Percentiles rank a stretch among this genome's conserved stretches.
These are phyloP conservation scores for Zygothrica quintamaculata DNA, from an alignment of 2,888 invertebrate genomes.

Conservation along the genomic window DNA sequence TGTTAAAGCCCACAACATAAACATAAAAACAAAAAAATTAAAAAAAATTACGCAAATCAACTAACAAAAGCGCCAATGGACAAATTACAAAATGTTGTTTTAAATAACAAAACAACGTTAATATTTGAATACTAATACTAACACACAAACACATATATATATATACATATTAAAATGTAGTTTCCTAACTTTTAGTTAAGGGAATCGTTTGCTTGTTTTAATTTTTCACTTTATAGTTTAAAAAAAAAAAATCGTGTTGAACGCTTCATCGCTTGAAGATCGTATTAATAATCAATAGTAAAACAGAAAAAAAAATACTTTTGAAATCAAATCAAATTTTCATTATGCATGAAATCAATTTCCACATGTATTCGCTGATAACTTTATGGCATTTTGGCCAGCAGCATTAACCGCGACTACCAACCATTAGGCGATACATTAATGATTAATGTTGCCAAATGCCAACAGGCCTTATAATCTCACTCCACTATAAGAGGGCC, in stretches of 20 bases:
- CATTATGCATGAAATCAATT: slow-evolving; percentile 56
- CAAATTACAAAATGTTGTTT: slow-evolving; percentile 67
- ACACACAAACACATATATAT: slow-evolving; percentile 13
- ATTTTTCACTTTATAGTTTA: slow-evolving; percentile 49
- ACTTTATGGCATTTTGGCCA: slow-evolving; percentile 25
- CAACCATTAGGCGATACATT: slow-evolving; percentile 47
- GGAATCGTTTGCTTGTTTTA: slow-evolving; percentile 32
- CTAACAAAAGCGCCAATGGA: slow-evolving; percentile 46
- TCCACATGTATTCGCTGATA: slow-evolving; percentile 41
- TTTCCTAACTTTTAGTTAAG: slow-evolving; percentile 54
- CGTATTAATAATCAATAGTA: slow-evolving; percentile 59
- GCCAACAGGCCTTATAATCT: neutral
- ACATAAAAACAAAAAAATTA: no score
- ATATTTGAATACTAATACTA: slow-evolving; percentile 2
- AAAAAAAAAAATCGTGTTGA: slow-evolving; percentile 38
- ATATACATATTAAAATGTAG: slow-evolving; percentile 31
- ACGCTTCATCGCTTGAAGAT: slow-evolving; percentile 31
- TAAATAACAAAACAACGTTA: slow-evolving; percentile 29
- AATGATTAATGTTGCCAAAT: slow-evolving; percentile 70
- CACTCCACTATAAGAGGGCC: slow-evolving; percentile 3
- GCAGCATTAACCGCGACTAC: no score
- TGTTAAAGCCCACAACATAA: slow-evolving; percentile 49
- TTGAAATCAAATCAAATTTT: slow-evolving; percentile 56
- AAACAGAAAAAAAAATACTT: no score
- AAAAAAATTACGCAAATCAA: slow-evolving; percentile 29